Evolutionary conservation across 2,113 vertebrate species (phyloP).

Genomic region (Mystacornis crossleyi): DNA sequence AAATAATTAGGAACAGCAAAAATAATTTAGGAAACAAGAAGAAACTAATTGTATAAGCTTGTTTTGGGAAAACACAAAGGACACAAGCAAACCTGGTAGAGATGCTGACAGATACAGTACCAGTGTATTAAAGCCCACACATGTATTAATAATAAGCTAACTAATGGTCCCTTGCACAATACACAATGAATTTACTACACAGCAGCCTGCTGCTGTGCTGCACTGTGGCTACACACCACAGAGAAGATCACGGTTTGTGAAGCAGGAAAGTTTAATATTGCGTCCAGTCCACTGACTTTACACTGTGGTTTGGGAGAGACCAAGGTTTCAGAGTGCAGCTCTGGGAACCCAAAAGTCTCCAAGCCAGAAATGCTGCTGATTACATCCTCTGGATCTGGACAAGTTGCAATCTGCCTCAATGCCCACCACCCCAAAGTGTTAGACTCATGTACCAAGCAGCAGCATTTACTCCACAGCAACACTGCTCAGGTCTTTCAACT

Average conservation of each 20-base stretch:
- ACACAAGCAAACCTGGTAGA: constrained; percentile 54
- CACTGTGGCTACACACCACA: not conserved
- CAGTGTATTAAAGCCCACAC: constrained; percentile 45
- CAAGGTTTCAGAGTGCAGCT: not conserved
- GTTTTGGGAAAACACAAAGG: constrained; percentile 76
- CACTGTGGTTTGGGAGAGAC: not conserved
- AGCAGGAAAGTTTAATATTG: constrained; percentile 20
- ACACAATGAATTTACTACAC: constrained; percentile 44
- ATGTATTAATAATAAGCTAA: constrained; percentile 54
- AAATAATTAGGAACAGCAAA: constrained; percentile 82
- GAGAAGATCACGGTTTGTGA: not conserved
- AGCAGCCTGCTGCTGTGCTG: constrained; percentile 7
- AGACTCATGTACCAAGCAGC: fast-evolving
- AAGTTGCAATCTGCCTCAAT: not conserved
- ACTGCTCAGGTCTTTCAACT: not conserved
- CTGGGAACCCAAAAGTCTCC: not conserved
- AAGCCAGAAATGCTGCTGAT: not conserved
- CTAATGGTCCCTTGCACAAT: constrained; percentile 48
- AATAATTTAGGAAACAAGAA: constrained; percentile 84
- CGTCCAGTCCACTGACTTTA: constrained; percentile 14
- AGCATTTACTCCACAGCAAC: not conserved
- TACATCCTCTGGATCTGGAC: not conserved
- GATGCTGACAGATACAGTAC: constrained; percentile 50
- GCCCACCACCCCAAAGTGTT: not conserved
- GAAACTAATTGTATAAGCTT: constrained; percentile 80